Evolutionary conservation across 53 echinoderm and acorn worm genomes (phyloP), one percentile per base, ranked within the genome.

Genomic region (Pentamera pediparva): DNA sequence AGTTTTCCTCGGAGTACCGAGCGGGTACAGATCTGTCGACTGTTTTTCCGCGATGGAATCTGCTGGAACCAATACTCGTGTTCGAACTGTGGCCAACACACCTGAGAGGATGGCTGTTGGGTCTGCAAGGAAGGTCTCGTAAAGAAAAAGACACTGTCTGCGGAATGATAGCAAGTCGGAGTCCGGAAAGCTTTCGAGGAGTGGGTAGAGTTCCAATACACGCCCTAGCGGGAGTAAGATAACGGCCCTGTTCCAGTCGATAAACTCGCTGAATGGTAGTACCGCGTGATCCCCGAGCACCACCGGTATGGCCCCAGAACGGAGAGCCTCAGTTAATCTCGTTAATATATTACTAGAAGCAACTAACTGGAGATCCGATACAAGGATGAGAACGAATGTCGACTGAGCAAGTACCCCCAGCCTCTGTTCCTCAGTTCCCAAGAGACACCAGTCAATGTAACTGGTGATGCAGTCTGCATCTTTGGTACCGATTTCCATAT

Each of bases 161-260:
- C 91, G 62, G 4, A 98, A 75, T 39, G 49, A 47, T n/a, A 98
- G 59, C 29, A 98, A 85, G 64, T 98, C 98, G 59, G 74, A 86
- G 57, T 98, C 91, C 54, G 88, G 86, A 61, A 91, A 81, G 4
- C 91, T 98, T 67, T 98, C 88, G 3, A 98, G 70, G 60, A 88
- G 91, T 55, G 85, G 91, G 61, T 98, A 91, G 21, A 98, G 70
- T 64, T 98, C 98, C 34, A 91, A 86, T 4, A 92, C 87, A 4
- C 98, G 63, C 4, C 87, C 76, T 37, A 86, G 82, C 1, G 98
- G 98, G 59, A 98, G 62, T 11, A 89, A 65, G 62, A 98, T 81
- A 1, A 62, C 89, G 2, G 86, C 88, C 75, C 88, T 86, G 58
- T 82, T 83, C 98, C 98, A 98, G 28, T 70, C 50, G 39, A 98